Percentiles rank a stretch among this genome's conserved stretches.
Conservation (phyloP, 2,113 vertebrate genomes). For the Recurvirostra avosetta region DNA sequence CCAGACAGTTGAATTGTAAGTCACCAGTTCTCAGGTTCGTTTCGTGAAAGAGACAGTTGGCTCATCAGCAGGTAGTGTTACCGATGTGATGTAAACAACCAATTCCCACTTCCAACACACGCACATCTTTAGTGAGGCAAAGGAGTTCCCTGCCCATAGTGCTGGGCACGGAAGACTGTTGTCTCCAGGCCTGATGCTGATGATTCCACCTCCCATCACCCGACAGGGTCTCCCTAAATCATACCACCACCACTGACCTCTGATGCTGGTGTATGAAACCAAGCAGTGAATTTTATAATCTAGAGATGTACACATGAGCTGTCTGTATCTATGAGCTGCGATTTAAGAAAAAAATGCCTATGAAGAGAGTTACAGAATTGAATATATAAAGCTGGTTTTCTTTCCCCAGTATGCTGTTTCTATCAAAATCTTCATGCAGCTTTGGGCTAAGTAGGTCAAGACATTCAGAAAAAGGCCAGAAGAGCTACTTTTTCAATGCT, state of each 20-base stretch:
- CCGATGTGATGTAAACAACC: not conserved
- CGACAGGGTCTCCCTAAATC: not conserved
- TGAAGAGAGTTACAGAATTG: not conserved
- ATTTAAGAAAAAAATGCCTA: not conserved
- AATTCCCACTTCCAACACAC: not conserved
- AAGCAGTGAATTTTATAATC: not conserved
- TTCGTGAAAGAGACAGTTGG: not conserved
- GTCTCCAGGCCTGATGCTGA: not conserved
- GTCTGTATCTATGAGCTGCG: not conserved
- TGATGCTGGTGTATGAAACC: not conserved
- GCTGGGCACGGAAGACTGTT: accelerated
- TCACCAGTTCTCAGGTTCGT: not conserved
- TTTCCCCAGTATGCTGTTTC: not conserved
- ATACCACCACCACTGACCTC: not conserved
- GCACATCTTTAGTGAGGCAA: not conserved
- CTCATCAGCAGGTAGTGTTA: not conserved
- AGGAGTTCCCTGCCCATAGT: not conserved
- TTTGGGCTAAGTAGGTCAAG: constrained; percentile 11
- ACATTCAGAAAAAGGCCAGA: not conserved
- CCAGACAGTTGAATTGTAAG: not conserved
- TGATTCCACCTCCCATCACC: not conserved
- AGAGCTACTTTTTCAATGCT: not conserved
- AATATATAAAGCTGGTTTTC: not conserved
- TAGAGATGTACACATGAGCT: not conserved
- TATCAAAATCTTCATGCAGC: not conserved